phyloP scores from a whole-genome alignment of 2,888 invertebrate genomes.

The Linnaemya tessellans region DNA sequence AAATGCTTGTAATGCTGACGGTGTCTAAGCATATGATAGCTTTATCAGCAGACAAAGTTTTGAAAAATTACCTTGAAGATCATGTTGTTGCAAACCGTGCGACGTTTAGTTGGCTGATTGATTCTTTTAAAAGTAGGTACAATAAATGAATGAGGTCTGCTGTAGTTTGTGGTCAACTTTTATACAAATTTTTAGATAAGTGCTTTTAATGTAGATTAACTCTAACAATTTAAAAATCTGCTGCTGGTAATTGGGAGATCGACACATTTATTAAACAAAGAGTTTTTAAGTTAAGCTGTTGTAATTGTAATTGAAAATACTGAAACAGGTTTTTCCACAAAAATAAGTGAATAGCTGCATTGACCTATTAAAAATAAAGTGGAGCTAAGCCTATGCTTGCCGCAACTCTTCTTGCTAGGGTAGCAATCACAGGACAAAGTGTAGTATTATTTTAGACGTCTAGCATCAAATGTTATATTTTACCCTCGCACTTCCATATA shows the following conservation, averaged over 20 bases:
- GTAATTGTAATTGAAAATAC: not conserved
- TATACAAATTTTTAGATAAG: conserved; percentile 74
- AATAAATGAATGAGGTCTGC: conserved; percentile 78
- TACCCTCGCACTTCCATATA: no score
- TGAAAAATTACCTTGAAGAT: conserved; percentile 6
- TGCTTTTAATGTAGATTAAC: not conserved
- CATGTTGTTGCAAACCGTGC: not conserved
- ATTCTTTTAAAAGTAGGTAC: conserved; percentile 78
- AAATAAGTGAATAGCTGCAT: not conserved
- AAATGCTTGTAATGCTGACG: not conserved
- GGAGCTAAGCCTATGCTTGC: not conserved
- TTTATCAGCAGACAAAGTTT: not conserved
- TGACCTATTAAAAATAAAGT: not conserved
- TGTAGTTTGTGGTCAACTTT: conserved; percentile 75
- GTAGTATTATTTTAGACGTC: no score
- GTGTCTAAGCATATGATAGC: not conserved
- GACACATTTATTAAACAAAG: conserved; percentile 3
- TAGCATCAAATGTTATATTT: no score
- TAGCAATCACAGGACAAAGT: no score
- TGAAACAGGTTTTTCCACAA: not conserved
- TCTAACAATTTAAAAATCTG: not conserved
- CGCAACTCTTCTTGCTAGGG: no score
- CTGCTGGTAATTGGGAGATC: conserved; percentile 3
- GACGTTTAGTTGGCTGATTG: conserved; percentile 26
- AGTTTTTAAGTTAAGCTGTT: not conserved